phyloP scores from a whole-genome alignment of 2,888 invertebrate genomes.

The Conops quadrifasciatus region DNA sequence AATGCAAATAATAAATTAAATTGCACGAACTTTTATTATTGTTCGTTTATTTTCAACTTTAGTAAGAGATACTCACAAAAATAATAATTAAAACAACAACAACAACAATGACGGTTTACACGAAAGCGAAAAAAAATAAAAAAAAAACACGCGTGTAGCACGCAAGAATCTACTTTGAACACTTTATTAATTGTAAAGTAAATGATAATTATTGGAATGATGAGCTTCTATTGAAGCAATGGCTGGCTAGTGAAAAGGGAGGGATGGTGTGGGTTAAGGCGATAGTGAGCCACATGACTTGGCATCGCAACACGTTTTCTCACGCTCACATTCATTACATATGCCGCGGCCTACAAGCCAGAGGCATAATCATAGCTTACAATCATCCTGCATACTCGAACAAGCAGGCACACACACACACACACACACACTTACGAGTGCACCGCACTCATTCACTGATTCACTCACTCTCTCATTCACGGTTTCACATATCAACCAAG shows the following conservation, averaged over 20 bases:
- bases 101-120: neutral
- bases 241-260: neutral
- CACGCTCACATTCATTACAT: slow-evolving; percentile 29
- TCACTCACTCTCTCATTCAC: slow-evolving; percentile 4
- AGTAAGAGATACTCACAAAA: too few species aligned
- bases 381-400: neutral
- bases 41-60: neutral
- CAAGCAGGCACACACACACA: slow-evolving; percentile 4
- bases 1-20: slow-evolving; percentile 21
- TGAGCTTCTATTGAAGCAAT: neutral
- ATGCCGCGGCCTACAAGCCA: slow-evolving; percentile 13
- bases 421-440: neutral
- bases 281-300: neutral
- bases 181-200: slow-evolving; percentile 21
- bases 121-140: neutral
- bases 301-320: slow-evolving; percentile 10
- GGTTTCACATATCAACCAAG: slow-evolving; percentile 17
- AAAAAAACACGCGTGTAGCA: slow-evolving; percentile 21
- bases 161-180: slow-evolving; percentile 25
- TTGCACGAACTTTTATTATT: slow-evolving; percentile 18
- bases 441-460: neutral
- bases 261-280: neutral
- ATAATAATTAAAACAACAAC: too few species aligned
- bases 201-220: slow-evolving; percentile 3
- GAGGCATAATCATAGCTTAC: slow-evolving; percentile 29